Evolutionary conservation across 2,797 vertebrate genomes (phyloP), one percentile per base, ranked within the genome.

Genomic region (Enteromius paludinosus): DNA sequence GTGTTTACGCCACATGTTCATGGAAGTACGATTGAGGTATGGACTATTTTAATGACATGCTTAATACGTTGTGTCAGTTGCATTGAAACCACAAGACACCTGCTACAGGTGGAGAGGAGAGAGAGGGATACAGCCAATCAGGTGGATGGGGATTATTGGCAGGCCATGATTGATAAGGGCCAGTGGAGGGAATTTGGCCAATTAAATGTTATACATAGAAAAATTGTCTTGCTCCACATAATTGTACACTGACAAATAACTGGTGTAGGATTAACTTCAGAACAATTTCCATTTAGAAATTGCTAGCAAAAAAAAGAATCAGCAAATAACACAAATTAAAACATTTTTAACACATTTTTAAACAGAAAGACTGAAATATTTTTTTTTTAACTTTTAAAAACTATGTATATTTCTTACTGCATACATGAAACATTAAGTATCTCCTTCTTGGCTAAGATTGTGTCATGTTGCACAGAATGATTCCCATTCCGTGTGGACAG

Each of bases 381-480:
- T n/a, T n/a, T 17, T 5, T 49, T 49, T 49, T 20, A 18, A 52
- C 47, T 20, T 18, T 52, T 20, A 52, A 52, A 52, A 52, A 52
- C 8, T 18, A 2, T 52, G 20, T 49, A 20, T 20, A 20, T 52
- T 35, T 65, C 38, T 41, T 11, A 12, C 20, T 7, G 11, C n/a
- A 6, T 68, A 15, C 38, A 41, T 43, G 17, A 17, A 43, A 45
- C 0, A 43, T 17, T 1, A 15, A 23, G n/a, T 43, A 45, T 45
- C 1, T 71, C 9, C 69, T 49, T 5, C 28, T n/a, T 73, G 11
- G 28, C 61, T 75, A 61, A 74, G n/a, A 64, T 4, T 52, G 43
- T 52, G n/a, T 82, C 59, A 78, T 17, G n/a, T 23, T n/a, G 5
- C n/a, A 41, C 43, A 56, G 15, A 33, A 82, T 54, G 28, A 52